Percentiles rank a stretch among this genome's conserved stretches.
These are phyloP conservation scores for Emmelina monodactyla DNA, from an alignment of 2,888 invertebrate genomes.

Conservation along the genomic window DNA sequence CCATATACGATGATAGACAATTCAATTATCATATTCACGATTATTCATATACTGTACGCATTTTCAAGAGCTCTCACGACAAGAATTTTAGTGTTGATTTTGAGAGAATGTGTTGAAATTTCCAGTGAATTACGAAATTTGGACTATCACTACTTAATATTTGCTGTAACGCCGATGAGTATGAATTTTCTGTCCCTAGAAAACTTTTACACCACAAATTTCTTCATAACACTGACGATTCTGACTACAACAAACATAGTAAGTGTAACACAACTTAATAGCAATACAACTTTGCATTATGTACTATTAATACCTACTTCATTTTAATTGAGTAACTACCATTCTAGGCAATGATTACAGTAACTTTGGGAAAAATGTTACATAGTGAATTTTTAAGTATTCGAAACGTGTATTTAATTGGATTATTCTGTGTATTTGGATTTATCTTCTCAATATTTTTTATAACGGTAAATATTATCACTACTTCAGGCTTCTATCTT, in stretches of 20 bases:
- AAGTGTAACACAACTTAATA: too few species aligned
- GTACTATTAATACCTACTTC: too few species aligned
- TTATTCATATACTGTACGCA: slow-evolving; percentile 26
- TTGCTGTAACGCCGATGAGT: too few species aligned
- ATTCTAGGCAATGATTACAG: slow-evolving; percentile 34
- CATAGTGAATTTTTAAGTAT: slow-evolving; percentile 34
- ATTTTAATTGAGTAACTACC: too few species aligned
- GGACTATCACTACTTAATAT: too few species aligned
- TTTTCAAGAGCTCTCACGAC: slow-evolving; percentile 34
- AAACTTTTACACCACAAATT: too few species aligned
- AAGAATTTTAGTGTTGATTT: slow-evolving; percentile 23
- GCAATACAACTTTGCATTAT: too few species aligned
- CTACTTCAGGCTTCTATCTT: too few species aligned
- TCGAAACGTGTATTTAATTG: slow-evolving; percentile 38
- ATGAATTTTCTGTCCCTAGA: too few species aligned
- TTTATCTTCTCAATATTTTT: slow-evolving; percentile 26
- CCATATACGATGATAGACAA: slow-evolving; percentile 39
- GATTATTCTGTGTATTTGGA: slow-evolving; percentile 34
- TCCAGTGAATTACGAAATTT: too few species aligned
- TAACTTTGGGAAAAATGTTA: slow-evolving; percentile 32
- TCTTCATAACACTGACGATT: too few species aligned
- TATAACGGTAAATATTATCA: slow-evolving; percentile 28
- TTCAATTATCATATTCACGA: slow-evolving; percentile 31
- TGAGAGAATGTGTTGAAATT: slow-evolving; percentile 26
- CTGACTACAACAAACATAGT: too few species aligned